A percentile compares a stretch with the other conserved stretches of the same genome.
phyloP scores from a whole-genome alignment of 2,113 vertebrate genomes.

The Alectura lathami region DNA sequence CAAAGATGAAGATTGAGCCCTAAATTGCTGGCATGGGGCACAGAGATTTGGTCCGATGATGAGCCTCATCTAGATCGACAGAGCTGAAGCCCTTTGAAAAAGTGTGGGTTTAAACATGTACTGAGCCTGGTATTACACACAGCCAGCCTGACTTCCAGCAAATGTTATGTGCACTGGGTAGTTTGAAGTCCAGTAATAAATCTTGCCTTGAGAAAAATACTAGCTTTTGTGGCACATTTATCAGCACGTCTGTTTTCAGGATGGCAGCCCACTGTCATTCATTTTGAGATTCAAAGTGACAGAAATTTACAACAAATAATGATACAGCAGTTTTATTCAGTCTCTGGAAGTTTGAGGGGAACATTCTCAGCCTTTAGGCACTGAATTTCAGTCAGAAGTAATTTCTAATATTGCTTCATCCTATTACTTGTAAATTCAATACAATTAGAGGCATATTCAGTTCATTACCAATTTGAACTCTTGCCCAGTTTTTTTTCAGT shows the following conservation, averaged over 20 bases:
- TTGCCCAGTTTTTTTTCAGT: slow-evolving; percentile 64
- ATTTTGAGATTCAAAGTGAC: slow-evolving; percentile 48
- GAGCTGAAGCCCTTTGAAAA: neutral
- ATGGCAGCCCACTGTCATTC: slow-evolving; percentile 2
- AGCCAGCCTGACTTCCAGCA: neutral
- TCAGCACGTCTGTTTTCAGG: slow-evolving; percentile 39
- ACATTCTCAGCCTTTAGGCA: slow-evolving; percentile 66
- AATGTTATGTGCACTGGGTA: neutral
- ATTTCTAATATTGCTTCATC: slow-evolving; percentile 69
- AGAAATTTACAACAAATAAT: slow-evolving; percentile 69
- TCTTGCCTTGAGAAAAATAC: slow-evolving; percentile 4
- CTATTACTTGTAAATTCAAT: slow-evolving; percentile 78
- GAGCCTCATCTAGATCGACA: neutral
- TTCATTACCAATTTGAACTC: slow-evolving; percentile 76
- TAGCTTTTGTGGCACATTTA: slow-evolving; percentile 47
- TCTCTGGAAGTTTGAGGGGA: slow-evolving; percentile 54
- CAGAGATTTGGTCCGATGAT: neutral
- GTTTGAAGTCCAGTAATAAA: slow-evolving; percentile 6
- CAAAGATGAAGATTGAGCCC: slow-evolving; percentile 26
- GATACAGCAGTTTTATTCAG: slow-evolving; percentile 58
- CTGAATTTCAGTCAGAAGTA: slow-evolving; percentile 73
- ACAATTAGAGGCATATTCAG: slow-evolving; percentile 79
- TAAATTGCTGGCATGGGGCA: neutral
- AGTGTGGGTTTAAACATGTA: neutral
- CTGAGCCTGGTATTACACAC: neutral